Conservation (phyloP, 1,140 invertebrate species). For the Drosophila jambulina region DNA sequence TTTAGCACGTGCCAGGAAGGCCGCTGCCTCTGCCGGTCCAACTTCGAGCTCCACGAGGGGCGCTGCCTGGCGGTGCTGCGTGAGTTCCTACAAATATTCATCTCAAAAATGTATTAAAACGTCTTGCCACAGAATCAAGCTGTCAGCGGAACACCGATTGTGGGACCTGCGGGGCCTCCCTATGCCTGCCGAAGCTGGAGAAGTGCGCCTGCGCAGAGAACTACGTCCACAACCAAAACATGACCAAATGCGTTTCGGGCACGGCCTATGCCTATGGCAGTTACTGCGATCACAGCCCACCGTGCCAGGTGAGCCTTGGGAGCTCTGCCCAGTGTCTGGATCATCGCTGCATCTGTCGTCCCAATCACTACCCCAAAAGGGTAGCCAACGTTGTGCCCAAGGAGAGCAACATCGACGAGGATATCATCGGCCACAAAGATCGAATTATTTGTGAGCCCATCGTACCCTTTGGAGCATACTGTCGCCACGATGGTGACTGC, state of each 20-base stretch:
- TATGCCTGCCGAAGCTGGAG: conserved; percentile 29
- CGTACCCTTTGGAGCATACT: conserved; percentile 46
- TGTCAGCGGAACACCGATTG: conserved; percentile 43
- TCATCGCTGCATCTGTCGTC: conserved; percentile 43
- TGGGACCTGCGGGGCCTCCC: conserved; percentile 3
- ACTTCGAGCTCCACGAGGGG: conserved; percentile 54
- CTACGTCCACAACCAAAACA: conserved; percentile 48
- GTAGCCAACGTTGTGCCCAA: conserved; percentile 11
- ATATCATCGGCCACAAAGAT: not conserved
- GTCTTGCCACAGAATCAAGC: conserved; percentile 18
- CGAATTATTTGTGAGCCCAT: conserved; percentile 29
- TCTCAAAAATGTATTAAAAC: not conserved
- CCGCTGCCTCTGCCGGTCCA: conserved; percentile 53
- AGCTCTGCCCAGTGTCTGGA: conserved; percentile 37
- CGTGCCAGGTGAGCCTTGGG: conserved; percentile 52
- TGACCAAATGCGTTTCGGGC: conserved; percentile 47
- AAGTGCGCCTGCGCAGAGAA: conserved; percentile 54
- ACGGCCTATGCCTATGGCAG: conserved; percentile 4
- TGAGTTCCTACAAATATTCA: conserved; percentile 16
- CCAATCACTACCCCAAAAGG: conserved; percentile 38
- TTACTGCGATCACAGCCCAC: conserved; percentile 30
- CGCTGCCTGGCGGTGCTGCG: conserved; percentile 56
- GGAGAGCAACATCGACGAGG: not conserved
- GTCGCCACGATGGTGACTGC: conserved; percentile 52
- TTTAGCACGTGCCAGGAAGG: conserved; percentile 50